phyloP scores from a whole-genome alignment of 2,113 vertebrate species.

The Chrysemys picta region DNA sequence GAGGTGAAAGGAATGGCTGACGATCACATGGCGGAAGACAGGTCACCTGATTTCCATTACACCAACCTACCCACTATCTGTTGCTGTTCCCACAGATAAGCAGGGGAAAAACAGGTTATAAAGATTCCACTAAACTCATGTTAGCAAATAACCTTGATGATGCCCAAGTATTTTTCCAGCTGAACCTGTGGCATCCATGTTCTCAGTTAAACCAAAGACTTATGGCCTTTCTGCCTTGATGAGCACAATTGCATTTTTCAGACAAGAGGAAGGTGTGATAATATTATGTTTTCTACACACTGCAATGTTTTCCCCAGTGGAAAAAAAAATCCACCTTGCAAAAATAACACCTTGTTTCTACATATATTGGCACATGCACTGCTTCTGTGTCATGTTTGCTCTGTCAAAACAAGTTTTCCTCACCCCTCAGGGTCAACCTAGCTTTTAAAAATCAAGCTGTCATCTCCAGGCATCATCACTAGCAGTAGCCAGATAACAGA shows the following conservation, averaged over 20 bases:
- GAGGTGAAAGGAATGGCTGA: neutral
- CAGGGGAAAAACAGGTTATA: neutral
- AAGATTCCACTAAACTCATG: neutral
- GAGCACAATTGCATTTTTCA: neutral
- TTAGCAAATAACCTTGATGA: too few species aligned
- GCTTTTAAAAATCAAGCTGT: constrained; percentile 72
- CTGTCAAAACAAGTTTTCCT: constrained; percentile 72
- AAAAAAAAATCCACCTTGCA: neutral
- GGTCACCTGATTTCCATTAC: neutral
- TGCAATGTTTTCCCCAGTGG: neutral
- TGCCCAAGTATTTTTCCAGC: neutral
- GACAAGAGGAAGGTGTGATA: neutral
- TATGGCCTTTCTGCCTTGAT: neutral
- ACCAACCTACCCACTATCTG: neutral
- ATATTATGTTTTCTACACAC: neutral
- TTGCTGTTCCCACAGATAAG: neutral
- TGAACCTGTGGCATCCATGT: neutral
- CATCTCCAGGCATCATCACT: constrained; percentile 59
- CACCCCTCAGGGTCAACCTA: constrained; percentile 61
- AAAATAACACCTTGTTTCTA: constrained; percentile 50
- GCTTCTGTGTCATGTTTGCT: constrained; percentile 47
- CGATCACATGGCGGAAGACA: neutral
- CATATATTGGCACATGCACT: constrained; percentile 29
- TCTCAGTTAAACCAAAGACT: neutral
- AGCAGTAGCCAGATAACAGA: constrained; percentile 59